Percentiles rank a stretch among this genome's conserved stretches.
phyloP scores from a whole-genome alignment of 2,797 vertebrate genomes.

The Triplophysa yarkandensis region DNA sequence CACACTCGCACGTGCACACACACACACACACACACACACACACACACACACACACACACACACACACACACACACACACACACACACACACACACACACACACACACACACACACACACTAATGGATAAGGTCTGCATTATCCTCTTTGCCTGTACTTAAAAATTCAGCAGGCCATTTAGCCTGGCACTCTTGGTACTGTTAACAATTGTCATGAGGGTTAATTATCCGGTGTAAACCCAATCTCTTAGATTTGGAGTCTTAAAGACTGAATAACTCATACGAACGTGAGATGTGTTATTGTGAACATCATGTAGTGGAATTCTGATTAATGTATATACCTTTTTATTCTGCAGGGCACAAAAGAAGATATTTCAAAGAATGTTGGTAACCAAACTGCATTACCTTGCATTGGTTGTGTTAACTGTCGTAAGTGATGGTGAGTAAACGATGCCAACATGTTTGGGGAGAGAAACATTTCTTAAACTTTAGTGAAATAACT shows the following conservation, averaged over 20 bases:
- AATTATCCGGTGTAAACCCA: slow-evolving; percentile 74
- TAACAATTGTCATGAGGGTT: slow-evolving; percentile 72
- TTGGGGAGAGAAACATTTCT: too few relatives aligned
- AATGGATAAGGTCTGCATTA: slow-evolving; percentile 86
- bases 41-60: slow-evolving; percentile 33
- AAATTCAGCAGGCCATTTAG: slow-evolving; percentile 89
- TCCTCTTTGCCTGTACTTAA: slow-evolving; percentile 80
- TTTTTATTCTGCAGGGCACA: too few relatives aligned
- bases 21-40: slow-evolving; percentile 48
- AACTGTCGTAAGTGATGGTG: too few relatives aligned
- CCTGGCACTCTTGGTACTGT: slow-evolving; percentile 47
- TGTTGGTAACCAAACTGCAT: too few relatives aligned
- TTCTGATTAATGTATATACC: slow-evolving; percentile 36
- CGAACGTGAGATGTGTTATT: slow-evolving; percentile 40
- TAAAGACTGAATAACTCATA: slow-evolving; percentile 64
- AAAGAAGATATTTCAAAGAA: too few relatives aligned
- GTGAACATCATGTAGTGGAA: slow-evolving; percentile 7
- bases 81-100: slow-evolving; percentile 41
- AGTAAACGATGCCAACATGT: too few relatives aligned
- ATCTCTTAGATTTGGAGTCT: slow-evolving; percentile 29
- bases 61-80: slow-evolving; percentile 47
- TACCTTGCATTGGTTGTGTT: too few relatives aligned
- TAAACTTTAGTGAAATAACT: too few relatives aligned
- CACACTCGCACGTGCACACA: slow-evolving; percentile 28
- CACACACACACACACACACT: slow-evolving; percentile 55